Conservation (phyloP, 1,140 invertebrate genomes). For the Drosophila repleta region DNA sequence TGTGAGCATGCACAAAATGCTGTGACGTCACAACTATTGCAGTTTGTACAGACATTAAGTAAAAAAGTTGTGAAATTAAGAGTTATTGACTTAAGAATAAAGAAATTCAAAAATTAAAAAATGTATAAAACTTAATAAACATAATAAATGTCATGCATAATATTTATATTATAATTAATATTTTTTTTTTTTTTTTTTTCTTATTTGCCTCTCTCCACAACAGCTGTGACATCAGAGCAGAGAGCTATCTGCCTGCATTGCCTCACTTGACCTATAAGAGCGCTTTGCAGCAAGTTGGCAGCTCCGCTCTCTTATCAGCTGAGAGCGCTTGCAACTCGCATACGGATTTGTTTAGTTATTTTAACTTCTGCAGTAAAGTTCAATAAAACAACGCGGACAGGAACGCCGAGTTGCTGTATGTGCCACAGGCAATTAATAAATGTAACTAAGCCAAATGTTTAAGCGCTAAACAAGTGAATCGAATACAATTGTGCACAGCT, state of each 20-base stretch:
- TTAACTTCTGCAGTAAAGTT: slow-evolving; percentile 20
- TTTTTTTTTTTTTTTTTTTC: too few relatives aligned
- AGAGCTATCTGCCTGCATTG: neutral
- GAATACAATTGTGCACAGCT: slow-evolving; percentile 7
- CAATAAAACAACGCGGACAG: neutral
- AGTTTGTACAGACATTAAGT: too few relatives aligned
- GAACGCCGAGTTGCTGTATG: neutral
- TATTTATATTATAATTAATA: too few relatives aligned
- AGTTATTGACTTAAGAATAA: too few relatives aligned
- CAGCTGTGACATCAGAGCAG: slow-evolving; percentile 8
- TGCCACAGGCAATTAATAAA: neutral
- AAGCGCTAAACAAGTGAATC: neutral
- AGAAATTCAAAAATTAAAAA: too few relatives aligned
- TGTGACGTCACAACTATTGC: neutral
- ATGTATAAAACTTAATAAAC: too few relatives aligned
- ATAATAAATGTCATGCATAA: too few relatives aligned
- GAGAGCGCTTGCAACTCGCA: slow-evolving; percentile 39
- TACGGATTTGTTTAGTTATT: slow-evolving; percentile 40
- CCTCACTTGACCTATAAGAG: neutral
- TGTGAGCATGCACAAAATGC: neutral
- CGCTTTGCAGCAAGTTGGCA: slow-evolving; percentile 29
- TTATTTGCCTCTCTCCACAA: too few relatives aligned
- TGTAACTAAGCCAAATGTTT: neutral
- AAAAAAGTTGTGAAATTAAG: too few relatives aligned
- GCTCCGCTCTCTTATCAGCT: slow-evolving; percentile 55